These are phyloP conservation scores for Antheraea assamensis DNA, from an alignment of 2,888 invertebrate genomes.

Conservation along the genomic window DNA sequence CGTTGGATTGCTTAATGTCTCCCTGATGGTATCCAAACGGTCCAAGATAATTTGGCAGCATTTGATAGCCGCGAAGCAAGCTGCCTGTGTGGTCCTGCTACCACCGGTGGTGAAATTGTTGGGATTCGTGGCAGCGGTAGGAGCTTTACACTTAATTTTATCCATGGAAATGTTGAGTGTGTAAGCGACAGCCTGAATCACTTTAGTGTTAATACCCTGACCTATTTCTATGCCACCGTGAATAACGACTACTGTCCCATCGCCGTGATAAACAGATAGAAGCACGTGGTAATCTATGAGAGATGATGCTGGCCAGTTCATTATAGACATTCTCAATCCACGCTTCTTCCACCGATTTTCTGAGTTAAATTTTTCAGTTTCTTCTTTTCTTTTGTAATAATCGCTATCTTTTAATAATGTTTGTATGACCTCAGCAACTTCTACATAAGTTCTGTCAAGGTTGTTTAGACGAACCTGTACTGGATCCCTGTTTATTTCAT, in stretches of 20 bases:
- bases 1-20: constrained; percentile 65
- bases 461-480: constrained; percentile 71
- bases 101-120: constrained; percentile 86
- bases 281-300: constrained; percentile 81
- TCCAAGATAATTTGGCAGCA: constrained; percentile 79
- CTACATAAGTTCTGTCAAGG: constrained; percentile 66
- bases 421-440: constrained; percentile 52
- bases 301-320: constrained; percentile 84
- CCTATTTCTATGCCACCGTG: constrained; percentile 91
- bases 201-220: constrained; percentile 89
- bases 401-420: constrained; percentile 63
- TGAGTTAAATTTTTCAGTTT: constrained; percentile 83
- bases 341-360: constrained; percentile 90
- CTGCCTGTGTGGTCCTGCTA: constrained; percentile 68
- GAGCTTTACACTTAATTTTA: constrained; percentile 85
- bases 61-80: constrained; percentile 56
- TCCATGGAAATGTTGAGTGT: constrained; percentile 85
- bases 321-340: constrained; percentile 85
- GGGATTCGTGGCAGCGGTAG: constrained; percentile 82
- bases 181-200: constrained; percentile 85
- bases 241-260: constrained; percentile 86
- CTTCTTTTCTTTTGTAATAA: constrained; percentile 78
- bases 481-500: constrained; percentile 79
- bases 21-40: constrained; percentile 69
- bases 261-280: constrained; percentile 86